These are phyloP conservation scores for Rotaria macrura DNA, from an alignment of 2,888 invertebrate genomes.

Conservation along the genomic window DNA sequence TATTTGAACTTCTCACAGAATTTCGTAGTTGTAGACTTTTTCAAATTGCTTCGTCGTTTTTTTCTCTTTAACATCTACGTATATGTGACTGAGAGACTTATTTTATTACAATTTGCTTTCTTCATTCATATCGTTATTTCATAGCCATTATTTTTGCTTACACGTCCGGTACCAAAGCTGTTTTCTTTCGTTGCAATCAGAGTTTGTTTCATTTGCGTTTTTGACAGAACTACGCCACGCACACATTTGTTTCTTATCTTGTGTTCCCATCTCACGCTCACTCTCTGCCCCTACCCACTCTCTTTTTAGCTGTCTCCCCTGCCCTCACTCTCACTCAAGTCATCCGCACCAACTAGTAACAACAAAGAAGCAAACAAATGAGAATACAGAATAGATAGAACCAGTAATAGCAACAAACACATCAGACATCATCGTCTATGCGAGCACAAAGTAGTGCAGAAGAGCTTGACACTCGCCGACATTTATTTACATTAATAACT, in stretches of 20 bases:
- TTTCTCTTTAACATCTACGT: not conserved
- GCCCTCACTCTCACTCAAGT: not conserved
- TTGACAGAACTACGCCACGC: not conserved
- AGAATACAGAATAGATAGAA: not conserved
- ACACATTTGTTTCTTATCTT: constrained; percentile 10
- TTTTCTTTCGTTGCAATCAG: not conserved
- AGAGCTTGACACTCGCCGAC: not conserved
- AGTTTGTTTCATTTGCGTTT: constrained; percentile 1
- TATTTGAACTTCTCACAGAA: too few relatives aligned
- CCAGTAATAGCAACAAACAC: not conserved
- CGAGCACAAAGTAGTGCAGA: not conserved
- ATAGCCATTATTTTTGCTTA: not conserved
- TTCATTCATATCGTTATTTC: not conserved
- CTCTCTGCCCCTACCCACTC: not conserved
- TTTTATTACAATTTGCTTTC: not conserved
- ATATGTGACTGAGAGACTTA: not conserved
- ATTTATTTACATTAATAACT: not conserved
- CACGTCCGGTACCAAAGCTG: not conserved
- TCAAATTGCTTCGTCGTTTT: not conserved
- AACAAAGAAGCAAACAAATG: not conserved
- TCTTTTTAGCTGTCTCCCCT: not conserved
- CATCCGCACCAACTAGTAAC: not conserved
- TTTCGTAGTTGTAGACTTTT: not conserved
- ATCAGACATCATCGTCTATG: not conserved
- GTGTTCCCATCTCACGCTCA: not conserved